Base-by-base conservation (phyloP, 2,113 vertebrate genomes). In the Kryptolebias marmoratus region DNA sequence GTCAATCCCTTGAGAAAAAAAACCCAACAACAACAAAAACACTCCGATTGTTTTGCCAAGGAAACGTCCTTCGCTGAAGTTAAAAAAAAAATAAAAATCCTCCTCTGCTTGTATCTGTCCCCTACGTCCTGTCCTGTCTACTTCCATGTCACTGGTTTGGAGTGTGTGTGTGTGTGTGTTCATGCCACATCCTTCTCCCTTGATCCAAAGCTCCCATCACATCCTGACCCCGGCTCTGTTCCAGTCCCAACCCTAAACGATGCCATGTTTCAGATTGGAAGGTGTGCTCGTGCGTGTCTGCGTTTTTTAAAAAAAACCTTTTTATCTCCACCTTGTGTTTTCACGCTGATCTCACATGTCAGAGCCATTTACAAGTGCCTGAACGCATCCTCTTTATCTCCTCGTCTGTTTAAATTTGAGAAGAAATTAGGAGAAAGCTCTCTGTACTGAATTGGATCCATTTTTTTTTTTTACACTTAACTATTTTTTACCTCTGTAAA, bases 341-440 rank as follows among this genome's bases (percentile, higher is more conserved):
- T 77, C 80, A 86, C 81, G 90, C 91, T 93, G 92, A 95, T 80
- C 94, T 93, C 94, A 95, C 92, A 93, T 88, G 88, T 96, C 86
- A 94, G 96, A 96, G 87, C 94, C 94, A 95, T 96, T 95, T 93
- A 95, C 95, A 92, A 97, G 96, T 97, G 96, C 96, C 96, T 97
- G 94, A 96, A 90, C 93, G 90, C 94, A 93, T 94, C 91, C 55
- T 94, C 95, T 79, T 93, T 94, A 94, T 95, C 93, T 93, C 94
- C 91, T 94, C 90, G 90, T 96, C 83, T 88, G 88, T 91, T 92
- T 89, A 89, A 89, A 86, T 87, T 64, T 73, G 94, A 94, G 83
- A 94, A 92, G 91, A 94, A 68, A 94, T 91, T 92, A 93, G 65
- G 82, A 80, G 57, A 87, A 85, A 87, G n/a, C 44, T 85, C 74